Conservation (phyloP, 2,797 vertebrate species). For the Tinamus major region DNA sequence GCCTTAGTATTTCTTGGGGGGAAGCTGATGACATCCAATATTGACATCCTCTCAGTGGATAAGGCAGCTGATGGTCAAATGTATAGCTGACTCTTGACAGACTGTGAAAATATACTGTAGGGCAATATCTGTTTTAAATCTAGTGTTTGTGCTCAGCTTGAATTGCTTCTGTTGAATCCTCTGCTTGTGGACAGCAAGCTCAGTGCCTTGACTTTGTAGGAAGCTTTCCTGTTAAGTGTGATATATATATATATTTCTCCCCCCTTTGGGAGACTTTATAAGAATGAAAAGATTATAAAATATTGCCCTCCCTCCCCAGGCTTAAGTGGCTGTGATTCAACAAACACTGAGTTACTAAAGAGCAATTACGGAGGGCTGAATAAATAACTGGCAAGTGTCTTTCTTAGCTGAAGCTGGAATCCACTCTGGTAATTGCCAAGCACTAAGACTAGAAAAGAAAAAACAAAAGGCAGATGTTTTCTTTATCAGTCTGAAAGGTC, state of each 20-base stretch:
- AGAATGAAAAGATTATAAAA: not conserved
- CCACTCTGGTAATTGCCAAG: not conserved
- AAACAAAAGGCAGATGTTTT: slow-evolving; percentile 8
- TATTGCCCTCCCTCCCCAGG: not conserved
- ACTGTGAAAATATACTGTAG: not conserved
- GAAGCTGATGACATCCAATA: not conserved
- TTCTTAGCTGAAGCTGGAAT: slow-evolving; percentile 2
- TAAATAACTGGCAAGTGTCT: slow-evolving; percentile 4
- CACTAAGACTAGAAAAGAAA: slow-evolving; percentile 2
- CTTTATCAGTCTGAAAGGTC: slow-evolving; percentile 16
- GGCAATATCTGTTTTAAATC: not conserved
- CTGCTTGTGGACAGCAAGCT: not conserved
- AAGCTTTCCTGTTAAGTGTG: not conserved
- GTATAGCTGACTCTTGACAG: not conserved
- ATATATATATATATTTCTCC: too few relatives aligned
- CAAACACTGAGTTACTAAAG: not conserved
- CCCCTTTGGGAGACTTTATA: not conserved
- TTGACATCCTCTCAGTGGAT: not conserved
- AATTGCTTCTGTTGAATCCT: not conserved
- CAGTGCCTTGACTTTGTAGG: not conserved
- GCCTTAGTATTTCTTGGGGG: not conserved
- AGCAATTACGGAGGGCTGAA: not conserved
- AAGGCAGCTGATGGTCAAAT: not conserved
- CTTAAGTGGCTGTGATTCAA: not conserved
- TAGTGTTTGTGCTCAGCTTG: not conserved